A percentile compares a stretch with the other conserved stretches of the same genome.
phyloP scores from a whole-genome alignment of 2,888 invertebrate genomes.

The Drosophila rubida region DNA sequence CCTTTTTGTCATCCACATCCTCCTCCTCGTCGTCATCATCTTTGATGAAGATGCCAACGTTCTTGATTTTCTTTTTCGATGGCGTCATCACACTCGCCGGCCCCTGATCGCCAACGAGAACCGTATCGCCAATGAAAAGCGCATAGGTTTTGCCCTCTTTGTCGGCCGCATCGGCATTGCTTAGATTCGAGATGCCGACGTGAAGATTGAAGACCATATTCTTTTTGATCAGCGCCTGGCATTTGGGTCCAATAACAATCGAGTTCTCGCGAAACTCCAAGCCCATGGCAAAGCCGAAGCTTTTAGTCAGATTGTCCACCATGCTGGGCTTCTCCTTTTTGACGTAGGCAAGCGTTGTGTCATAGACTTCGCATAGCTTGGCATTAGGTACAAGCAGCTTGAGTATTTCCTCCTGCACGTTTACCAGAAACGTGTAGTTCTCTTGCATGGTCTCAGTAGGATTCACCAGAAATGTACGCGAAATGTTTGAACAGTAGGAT shows the following conservation, averaged over 20 bases:
- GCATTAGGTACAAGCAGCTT: conserved; percentile 92
- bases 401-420: conserved; percentile 95
- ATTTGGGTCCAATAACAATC: conserved; percentile 96
- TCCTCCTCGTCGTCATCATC: conserved; percentile 95
- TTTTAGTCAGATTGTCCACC: conserved; percentile 96
- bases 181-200: conserved; percentile 94
- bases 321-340: conserved; percentile 94
- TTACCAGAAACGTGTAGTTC: conserved; percentile 96
- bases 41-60: conserved; percentile 97
- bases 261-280: conserved; percentile 99
- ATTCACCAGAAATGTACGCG: conserved; percentile 97
- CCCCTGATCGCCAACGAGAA: conserved; percentile 95
- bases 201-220: conserved; percentile 99
- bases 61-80: conserved; percentile 97
- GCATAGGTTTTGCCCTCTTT: conserved; percentile 96
- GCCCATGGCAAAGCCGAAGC: conserved; percentile 98
- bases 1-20: conserved; percentile 91
- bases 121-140: conserved; percentile 98
- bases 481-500: conserved; percentile 99
- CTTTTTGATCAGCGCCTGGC: conserved; percentile 91
- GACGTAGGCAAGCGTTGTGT: conserved; percentile 91
- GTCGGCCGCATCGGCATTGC: conserved; percentile 92
- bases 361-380: conserved; percentile 94
- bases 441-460: conserved; percentile 92
- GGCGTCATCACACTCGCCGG: conserved; percentile 95